These are phyloP conservation scores for Micoletzkya japonica DNA, from an alignment of 2,888 invertebrate genomes.

Conservation along the genomic window DNA sequence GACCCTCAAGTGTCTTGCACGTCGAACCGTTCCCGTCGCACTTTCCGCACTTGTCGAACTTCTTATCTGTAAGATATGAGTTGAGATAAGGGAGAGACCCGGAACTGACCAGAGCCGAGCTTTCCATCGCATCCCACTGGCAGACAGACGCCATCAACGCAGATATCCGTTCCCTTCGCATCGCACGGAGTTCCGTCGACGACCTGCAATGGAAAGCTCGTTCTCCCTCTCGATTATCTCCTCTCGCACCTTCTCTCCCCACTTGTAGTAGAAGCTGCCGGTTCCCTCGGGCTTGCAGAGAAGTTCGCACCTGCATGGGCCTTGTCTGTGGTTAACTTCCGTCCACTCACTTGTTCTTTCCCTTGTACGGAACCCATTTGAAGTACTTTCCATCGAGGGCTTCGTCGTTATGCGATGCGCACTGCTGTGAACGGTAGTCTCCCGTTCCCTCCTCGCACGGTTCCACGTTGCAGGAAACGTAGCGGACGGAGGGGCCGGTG, in stretches of 20 bases:
- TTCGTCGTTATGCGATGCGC: slow-evolving; percentile 79
- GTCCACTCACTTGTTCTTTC: slow-evolving; percentile 58
- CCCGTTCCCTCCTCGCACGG: slow-evolving; percentile 65
- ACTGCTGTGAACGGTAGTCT: slow-evolving; percentile 88
- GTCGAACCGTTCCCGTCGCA: slow-evolving; percentile 85
- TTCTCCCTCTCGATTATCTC: not conserved
- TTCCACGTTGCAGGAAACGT: slow-evolving; percentile 88
- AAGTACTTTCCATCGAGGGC: slow-evolving; percentile 82
- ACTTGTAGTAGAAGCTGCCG: slow-evolving; percentile 87
- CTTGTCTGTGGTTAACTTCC: not conserved
- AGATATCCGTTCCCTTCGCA: slow-evolving; percentile 80
- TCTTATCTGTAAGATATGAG: slow-evolving; percentile 68
- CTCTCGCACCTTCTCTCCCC: slow-evolving; percentile 74
- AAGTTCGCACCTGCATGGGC: slow-evolving; percentile 75
- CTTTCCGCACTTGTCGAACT: slow-evolving; percentile 85
- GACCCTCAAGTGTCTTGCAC: slow-evolving; percentile 79
- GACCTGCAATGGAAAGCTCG: slow-evolving; percentile 63
- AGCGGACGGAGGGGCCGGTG: slow-evolving; percentile 79
- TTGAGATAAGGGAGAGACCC: not conserved
- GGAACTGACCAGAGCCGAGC: slow-evolving; percentile 76
- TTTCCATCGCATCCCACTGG: slow-evolving; percentile 92
- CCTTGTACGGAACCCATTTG: slow-evolving; percentile 67
- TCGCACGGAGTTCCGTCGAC: slow-evolving; percentile 80
- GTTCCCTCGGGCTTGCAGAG: slow-evolving; percentile 87
- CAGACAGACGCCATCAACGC: slow-evolving; percentile 90